Base-by-base conservation (phyloP, 2,888 invertebrate species). In the Microplitis manilae region DNA sequence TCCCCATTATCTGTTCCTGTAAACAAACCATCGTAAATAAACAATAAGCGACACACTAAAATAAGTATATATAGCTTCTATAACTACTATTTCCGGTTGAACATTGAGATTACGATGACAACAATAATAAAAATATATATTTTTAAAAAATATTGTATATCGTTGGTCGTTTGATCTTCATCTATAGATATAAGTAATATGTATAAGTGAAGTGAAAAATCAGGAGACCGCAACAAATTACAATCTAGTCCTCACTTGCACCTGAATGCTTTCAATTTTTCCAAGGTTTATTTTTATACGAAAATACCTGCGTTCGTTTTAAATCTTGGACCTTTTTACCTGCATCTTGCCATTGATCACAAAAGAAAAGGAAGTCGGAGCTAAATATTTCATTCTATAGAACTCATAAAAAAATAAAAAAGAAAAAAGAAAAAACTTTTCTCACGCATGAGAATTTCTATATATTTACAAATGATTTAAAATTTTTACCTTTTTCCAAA, bases 1-100 rank as follows among this genome's bases (percentile, higher is more conserved):
- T 87, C 88, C 7, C 86, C 85, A 68, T 77, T 81, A 75, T 82
- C 79, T n/a, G 82, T 79, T 72, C 81, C 82, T 82, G 74, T 6
- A 71, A 72, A 69, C 39, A 60, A 70, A 69, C 17, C n/a, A 70
- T 15, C 9, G 39, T 62, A 20, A 73, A 50, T 73, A 73, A 65
- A 59, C 13, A 62, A 7, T 15, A 59, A 67, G 30, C 30, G 68
- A 17, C 17, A 17, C 17, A 17, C 17, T 17, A 17, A 17, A 17
- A 17, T 17, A 17, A 17, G 17, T 17, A 17, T 17, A 17, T 17
- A 17, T 17, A 17, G 17, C 17, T 65, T 13, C 9, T 8, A 30
- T 20, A 20, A 20, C 6, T 15, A 40, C 5, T 4, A 15, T 40
- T 68, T 68, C 67, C 73, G 17, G 50, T 62, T 40, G 2, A 6